These are phyloP conservation scores for Notothenia coriiceps DNA, from an alignment of 2,113 vertebrate genomes.

Conservation along the genomic window DNA sequence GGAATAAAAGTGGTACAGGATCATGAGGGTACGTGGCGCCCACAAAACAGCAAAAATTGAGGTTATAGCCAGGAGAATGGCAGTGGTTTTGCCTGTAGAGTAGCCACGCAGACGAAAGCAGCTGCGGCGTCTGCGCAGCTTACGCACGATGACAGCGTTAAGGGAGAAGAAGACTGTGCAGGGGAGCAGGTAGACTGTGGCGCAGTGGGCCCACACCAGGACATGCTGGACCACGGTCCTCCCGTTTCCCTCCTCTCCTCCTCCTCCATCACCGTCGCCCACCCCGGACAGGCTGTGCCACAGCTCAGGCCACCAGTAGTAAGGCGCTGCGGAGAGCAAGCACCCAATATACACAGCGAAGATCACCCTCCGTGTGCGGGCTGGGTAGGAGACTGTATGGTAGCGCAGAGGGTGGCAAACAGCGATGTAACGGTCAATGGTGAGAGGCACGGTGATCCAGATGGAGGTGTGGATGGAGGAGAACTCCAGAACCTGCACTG, in stretches of 20 bases:
- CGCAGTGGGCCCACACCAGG: slow-evolving; percentile 96
- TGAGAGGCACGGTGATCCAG: slow-evolving; percentile 96
- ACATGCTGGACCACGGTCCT: slow-evolving; percentile 90
- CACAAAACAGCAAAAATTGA: slow-evolving; percentile 95
- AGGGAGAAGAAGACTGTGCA: slow-evolving; percentile 96
- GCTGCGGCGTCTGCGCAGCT: slow-evolving; percentile 89
- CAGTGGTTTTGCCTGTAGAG: slow-evolving; percentile 95
- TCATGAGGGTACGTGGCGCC: slow-evolving; percentile 93
- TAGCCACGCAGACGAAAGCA: slow-evolving; percentile 93
- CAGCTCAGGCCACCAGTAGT: slow-evolving; percentile 98
- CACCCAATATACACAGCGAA: slow-evolving; percentile 91
- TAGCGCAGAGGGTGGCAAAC: slow-evolving; percentile 97
- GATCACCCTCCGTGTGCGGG: slow-evolving; percentile 93
- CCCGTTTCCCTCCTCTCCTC: slow-evolving; percentile 81
- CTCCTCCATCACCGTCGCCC: slow-evolving; percentile 40
- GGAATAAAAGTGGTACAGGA: slow-evolving; percentile 95
- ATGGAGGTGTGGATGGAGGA: slow-evolving; percentile 98
- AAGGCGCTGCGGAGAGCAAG: slow-evolving; percentile 92
- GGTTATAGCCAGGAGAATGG: slow-evolving; percentile 95
- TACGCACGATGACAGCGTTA: slow-evolving; percentile 93
- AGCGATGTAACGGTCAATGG: slow-evolving; percentile 94
- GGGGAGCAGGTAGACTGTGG: slow-evolving; percentile 93
- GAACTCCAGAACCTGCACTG: slow-evolving; percentile 95
- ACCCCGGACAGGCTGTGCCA: slow-evolving; percentile 87
- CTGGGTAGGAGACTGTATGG: slow-evolving; percentile 94